Percentiles rank a stretch among this genome's conserved stretches.
phyloP scores from a whole-genome alignment of 2,113 vertebrate genomes.

The Callorhinus ursinus region DNA sequence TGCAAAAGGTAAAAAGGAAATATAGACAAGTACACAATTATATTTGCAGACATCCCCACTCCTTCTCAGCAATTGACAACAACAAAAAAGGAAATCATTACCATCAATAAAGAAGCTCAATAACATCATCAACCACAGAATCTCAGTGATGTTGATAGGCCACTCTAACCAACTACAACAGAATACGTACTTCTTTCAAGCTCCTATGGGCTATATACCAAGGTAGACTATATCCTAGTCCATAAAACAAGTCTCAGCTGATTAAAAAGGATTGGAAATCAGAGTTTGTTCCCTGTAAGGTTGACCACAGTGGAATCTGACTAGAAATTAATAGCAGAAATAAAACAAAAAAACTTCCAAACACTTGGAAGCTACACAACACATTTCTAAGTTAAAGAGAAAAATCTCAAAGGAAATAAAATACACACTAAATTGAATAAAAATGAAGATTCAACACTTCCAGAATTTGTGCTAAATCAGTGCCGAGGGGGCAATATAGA shows the following conservation, averaged over 20 bases:
- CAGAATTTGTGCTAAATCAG: background rate
- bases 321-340: background rate
- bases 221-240: background rate
- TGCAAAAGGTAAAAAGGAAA: background rate
- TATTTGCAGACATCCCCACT: background rate
- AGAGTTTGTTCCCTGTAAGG: background rate
- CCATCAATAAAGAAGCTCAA: background rate
- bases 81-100: background rate
- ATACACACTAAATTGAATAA: background rate
- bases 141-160: background rate
- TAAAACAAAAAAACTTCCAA: background rate
- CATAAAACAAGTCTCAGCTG: background rate
- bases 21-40: background rate
- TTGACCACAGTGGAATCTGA: background rate
- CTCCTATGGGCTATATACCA: background rate
- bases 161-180: background rate
- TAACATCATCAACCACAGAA: background rate
- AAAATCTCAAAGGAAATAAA: background rate
- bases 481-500: background rate
- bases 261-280: background rate
- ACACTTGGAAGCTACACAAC: background rate
- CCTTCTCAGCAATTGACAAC: background rate
- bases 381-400: background rate
- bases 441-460: background rate
- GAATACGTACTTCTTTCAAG: background rate